Conservation (phyloP, 2,113 vertebrate species). For the Miniopterus natalensis region DNA sequence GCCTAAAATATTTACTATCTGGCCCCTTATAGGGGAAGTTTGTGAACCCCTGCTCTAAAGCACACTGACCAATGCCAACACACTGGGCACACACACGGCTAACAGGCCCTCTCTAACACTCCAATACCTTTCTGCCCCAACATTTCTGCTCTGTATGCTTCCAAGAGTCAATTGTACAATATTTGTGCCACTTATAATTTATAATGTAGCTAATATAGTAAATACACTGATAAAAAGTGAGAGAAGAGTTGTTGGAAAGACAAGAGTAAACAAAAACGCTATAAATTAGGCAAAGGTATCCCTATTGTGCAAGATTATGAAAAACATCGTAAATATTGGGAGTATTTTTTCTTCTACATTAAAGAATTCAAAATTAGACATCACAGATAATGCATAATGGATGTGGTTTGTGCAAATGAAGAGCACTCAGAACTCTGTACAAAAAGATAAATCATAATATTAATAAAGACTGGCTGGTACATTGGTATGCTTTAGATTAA, state of each 20-base stretch:
- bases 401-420: not conserved
- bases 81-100: not conserved
- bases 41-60: not conserved
- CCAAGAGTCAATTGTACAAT: not conserved
- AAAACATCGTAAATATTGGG: constrained; percentile 29
- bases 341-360: not conserved
- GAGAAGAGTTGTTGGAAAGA: not conserved
- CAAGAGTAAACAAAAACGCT: constrained; percentile 40
- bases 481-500: constrained; percentile 18
- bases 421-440: not conserved
- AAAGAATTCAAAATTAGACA: constrained; percentile 5
- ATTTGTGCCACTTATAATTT: not conserved
- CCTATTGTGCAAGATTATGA: not conserved
- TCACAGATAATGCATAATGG: not conserved
- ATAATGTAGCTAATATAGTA: not conserved
- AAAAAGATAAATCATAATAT: constrained; percentile 32
- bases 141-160: not conserved
- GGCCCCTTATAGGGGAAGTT: not conserved
- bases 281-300: constrained; percentile 7
- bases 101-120: not conserved
- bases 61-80: not conserved
- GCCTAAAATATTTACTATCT: not conserved
- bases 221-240: not conserved
- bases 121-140: not conserved
- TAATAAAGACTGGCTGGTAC: not conserved